Base-by-base conservation (phyloP, 2,113 vertebrate species). In the Zosterops lateralis region DNA sequence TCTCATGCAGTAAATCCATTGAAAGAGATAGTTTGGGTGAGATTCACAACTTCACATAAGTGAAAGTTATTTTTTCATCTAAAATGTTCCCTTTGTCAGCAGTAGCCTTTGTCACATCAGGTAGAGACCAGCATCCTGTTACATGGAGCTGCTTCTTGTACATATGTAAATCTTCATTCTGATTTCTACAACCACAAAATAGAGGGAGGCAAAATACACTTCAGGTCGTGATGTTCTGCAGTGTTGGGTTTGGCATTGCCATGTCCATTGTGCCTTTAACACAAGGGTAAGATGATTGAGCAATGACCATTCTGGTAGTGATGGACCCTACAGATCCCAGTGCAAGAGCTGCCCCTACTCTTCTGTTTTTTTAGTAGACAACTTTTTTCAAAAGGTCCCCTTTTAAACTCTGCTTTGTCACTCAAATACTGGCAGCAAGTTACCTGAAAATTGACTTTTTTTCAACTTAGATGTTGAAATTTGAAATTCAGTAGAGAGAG, bases 401-500 rank as follows among this genome's bases (percentile, higher is more conserved):
- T 14, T 36, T 66, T 84, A 66, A 53, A 42, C 31, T 75, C 36
- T 66, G 42, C 26, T 79, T 91, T 57, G 36, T 66, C 31, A 20
- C 24, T 74, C n/a, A 86, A 62, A n/a, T 19, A 44, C 36, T 72
- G 45, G 61, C 3, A 11, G 38, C 56, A 93, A 62, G 8, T 28
- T 91, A 60, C 42, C 40, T 53, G 78, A 61, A 94, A 83, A 58
- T 36, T 14, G 21, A 44, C 6, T 26, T 51, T 53, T 81, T 80
- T 66, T 76, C 38, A 34, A 61, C 53, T 62, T 73, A 79, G 50
- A 70, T 84, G 21, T 47, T 73, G n/a, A 62, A 93, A 83, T 90
- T 66, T 64, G 53, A 92, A 87, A 79, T 91, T 82, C 66, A 62
- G 16, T 61, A 54, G 54, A 79, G n/a, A 48, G n/a, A 58, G n/a